Evolutionary conservation across 2,113 vertebrate genomes (phyloP).

Genomic region (Todiramphus chloris): DNA sequence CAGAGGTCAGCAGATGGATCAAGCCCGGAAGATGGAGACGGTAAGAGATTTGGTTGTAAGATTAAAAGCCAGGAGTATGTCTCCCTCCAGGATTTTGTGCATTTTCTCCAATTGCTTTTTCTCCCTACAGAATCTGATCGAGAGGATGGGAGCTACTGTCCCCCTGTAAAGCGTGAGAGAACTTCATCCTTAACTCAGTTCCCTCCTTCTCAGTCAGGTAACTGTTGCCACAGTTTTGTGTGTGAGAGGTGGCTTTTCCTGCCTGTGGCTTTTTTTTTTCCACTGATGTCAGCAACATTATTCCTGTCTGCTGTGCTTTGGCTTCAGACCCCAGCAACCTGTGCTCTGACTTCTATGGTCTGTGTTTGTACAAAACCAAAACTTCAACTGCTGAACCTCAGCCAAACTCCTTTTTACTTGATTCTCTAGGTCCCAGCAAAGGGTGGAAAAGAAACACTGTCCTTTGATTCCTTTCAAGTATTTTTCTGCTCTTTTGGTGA

Average conservation of each 20-base stretch:
- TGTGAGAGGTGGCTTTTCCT: neutral
- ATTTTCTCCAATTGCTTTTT: neutral
- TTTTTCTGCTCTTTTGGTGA: neutral
- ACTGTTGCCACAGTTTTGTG: neutral
- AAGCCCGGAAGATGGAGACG: constrained; percentile 95
- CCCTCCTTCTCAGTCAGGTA: constrained; percentile 94
- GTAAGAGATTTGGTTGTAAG: constrained; percentile 69
- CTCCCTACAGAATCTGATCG: constrained; percentile 87
- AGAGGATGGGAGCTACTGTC: constrained; percentile 92
- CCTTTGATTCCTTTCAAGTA: neutral
- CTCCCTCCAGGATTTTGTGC: neutral
- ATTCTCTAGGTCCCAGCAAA: neutral
- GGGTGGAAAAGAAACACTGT: neutral
- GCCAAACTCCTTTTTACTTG: accelerated
- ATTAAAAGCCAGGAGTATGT: accelerated
- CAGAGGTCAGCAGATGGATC: constrained; percentile 94
- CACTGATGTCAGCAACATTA: neutral
- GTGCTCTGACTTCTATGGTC: accelerated
- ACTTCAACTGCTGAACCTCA: neutral
- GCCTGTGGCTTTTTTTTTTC: neutral
- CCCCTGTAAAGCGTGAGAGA: constrained; percentile 93
- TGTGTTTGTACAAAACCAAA: neutral
- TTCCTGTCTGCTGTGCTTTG: neutral
- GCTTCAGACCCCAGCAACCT: neutral
- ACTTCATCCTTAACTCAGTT: constrained; percentile 92